Base-by-base conservation (phyloP, 2,888 invertebrate genomes). In the Chloromyia formosa region DNA sequence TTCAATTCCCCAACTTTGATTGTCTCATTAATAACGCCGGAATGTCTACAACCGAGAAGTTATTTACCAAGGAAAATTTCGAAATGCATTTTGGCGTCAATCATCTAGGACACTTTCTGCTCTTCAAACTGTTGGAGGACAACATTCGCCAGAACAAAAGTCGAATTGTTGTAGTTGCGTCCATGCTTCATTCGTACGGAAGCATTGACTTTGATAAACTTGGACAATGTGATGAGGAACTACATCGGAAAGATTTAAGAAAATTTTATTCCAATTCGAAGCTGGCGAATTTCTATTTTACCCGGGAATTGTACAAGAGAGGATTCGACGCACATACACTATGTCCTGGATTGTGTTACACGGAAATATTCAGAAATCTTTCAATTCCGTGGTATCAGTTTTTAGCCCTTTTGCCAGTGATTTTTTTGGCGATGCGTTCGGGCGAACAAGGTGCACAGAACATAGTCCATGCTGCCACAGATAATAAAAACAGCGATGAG, bases 31-130 rank as follows among this genome's bases (percentile, higher is more conserved):
- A 93, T 83, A 95, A 95, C 84, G 94, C 94, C 2, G 95, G 95
- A 0, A 90, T 95, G 0, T 89, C 88, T 18, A 87, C 90, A 27
- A 92, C 91, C 0, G 81, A 89, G 20, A 84, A 86, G 1, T 82
- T 86, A 78, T 88, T 88, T 79, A 93, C 93, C 0, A 87, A 88
- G 80, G 92, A 94, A 81, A 92, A 92, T 1, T 91, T 92, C 81
- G 94, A 95, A 85, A 89, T 93, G 77, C 93, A 94, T 82, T 90
- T 94, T 79, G 94, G 93, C 14, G 91, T 93, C 0, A 95, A 95
- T 83, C 92, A 95, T 82, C 86, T 95, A 77, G 94, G 94, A 0
- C 96, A 95, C 82, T 96, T 95, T 83, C 87, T 94, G 71, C 86
- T 97, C n/a, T 95, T 95, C 1, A 91, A 91, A 80, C 85, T 94